A percentile compares a stretch with the other conserved stretches of the same genome.
These are phyloP conservation scores for Ariolimax columbianus DNA, from an alignment of 2,888 invertebrate species.

Conservation along the genomic window DNA sequence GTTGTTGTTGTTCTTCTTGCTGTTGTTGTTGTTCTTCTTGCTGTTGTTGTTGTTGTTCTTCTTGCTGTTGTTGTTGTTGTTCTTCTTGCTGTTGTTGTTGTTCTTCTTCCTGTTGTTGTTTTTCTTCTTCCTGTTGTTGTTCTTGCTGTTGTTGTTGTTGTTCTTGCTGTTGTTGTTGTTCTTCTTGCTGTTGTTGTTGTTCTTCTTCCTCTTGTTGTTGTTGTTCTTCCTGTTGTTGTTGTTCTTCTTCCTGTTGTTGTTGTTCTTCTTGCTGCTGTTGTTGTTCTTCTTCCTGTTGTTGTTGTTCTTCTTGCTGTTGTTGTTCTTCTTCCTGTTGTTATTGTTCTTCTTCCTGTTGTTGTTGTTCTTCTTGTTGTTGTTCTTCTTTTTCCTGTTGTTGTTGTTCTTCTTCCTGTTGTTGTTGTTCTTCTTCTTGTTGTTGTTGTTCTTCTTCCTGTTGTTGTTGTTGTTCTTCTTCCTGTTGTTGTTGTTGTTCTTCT, in stretches of 20 bases:
- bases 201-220: background rate
- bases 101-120: too few species aligned
- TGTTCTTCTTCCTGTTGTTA: background rate
- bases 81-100: too few species aligned
- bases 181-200: background rate
- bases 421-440: background rate
- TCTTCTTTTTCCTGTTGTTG: background rate
- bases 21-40: too few species aligned
- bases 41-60: too few species aligned
- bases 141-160: background rate
- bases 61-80: too few species aligned
- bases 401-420: background rate
- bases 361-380: background rate
- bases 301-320: too few species aligned
- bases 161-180: background rate
- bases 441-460: background rate
- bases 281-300: background rate
- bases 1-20: too few species aligned
- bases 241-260: background rate
- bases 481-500: too few species aligned
- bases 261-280: background rate
- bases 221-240: background rate
- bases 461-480: conserved; percentile 5
- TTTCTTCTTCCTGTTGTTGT: background rate
- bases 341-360: background rate